phyloP scores from a whole-genome alignment of 2,113 vertebrate genomes.

The Entelurus aequoreus region DNA sequence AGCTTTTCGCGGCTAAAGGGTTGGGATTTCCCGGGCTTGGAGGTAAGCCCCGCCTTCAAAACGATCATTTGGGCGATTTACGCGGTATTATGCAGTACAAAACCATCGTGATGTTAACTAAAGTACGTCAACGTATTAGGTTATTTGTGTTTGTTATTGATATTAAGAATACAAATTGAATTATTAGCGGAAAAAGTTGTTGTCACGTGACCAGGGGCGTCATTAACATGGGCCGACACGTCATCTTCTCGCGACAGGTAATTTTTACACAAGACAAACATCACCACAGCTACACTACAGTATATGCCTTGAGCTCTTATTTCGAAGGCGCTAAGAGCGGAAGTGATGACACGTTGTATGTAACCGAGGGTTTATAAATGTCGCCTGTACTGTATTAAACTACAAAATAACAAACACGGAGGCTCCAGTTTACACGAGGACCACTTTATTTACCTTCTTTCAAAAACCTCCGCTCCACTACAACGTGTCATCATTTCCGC shows the following conservation, averaged over 20 bases:
- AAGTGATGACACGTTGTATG: too few species aligned
- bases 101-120: fast-evolving
- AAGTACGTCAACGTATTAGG: fast-evolving
- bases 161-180: too few species aligned
- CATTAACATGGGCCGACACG: fast-evolving
- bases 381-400: too few species aligned
- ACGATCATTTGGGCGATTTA: background rate
- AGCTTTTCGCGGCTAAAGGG: background rate
- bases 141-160: fast-evolving
- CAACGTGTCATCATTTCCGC: too few species aligned
- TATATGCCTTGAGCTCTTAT: too few species aligned
- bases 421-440: too few species aligned
- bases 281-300: background rate
- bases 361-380: too few species aligned
- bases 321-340: too few species aligned
- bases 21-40: slow-evolving; percentile 15
- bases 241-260: slow-evolving; percentile 25
- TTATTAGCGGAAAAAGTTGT: background rate
- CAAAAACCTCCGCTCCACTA: too few species aligned
- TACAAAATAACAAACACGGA: too few species aligned
- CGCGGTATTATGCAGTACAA: background rate
- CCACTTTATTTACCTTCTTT: too few species aligned
- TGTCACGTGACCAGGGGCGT: background rate
- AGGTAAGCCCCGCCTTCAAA: slow-evolving; percentile 18
- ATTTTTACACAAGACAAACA: too few species aligned